phyloP scores from a whole-genome alignment of 2,888 invertebrate species.

The Drosophila lacicola region DNA sequence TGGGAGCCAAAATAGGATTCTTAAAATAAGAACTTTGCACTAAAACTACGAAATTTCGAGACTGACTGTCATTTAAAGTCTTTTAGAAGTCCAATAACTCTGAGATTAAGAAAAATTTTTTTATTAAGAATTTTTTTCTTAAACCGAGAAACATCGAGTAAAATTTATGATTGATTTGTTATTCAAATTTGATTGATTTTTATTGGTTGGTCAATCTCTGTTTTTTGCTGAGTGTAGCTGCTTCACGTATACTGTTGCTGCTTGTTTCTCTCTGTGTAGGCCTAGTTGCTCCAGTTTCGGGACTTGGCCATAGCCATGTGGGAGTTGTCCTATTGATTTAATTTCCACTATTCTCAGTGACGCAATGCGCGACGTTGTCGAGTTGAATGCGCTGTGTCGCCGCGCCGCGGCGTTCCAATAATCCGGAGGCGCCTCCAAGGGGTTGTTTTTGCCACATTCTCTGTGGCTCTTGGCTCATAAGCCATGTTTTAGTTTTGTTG shows the following conservation, averaged over 20 bases:
- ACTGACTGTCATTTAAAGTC: too few relatives aligned
- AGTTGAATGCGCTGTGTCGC: constrained; percentile 68
- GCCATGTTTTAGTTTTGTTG: constrained; percentile 29
- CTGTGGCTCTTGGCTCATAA: constrained; percentile 17
- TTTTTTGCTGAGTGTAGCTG: too few relatives aligned
- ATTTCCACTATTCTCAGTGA: constrained; percentile 66
- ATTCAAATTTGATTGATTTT: too few relatives aligned
- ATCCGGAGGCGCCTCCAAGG: constrained; percentile 71
- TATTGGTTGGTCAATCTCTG: too few relatives aligned
- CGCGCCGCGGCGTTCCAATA: constrained; percentile 42
- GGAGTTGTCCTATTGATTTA: constrained; percentile 80
- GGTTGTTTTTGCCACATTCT: constrained; percentile 64
- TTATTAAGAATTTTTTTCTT: too few relatives aligned
- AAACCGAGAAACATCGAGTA: too few relatives aligned
- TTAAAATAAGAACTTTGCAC: too few relatives aligned
- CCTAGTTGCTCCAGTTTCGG: constrained; percentile 53
- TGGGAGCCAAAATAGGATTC: too few relatives aligned
- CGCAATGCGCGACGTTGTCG: constrained; percentile 61
- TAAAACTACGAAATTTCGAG: too few relatives aligned
- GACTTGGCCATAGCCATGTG: constrained; percentile 51
- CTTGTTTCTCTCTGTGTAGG: constrained; percentile 6
- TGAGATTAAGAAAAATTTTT: too few relatives aligned
- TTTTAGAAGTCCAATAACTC: too few relatives aligned
- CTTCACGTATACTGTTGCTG: neutral
- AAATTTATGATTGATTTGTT: too few relatives aligned